Base-by-base conservation (phyloP, 2,113 vertebrate species). In the Xenopus laevis region DNA sequence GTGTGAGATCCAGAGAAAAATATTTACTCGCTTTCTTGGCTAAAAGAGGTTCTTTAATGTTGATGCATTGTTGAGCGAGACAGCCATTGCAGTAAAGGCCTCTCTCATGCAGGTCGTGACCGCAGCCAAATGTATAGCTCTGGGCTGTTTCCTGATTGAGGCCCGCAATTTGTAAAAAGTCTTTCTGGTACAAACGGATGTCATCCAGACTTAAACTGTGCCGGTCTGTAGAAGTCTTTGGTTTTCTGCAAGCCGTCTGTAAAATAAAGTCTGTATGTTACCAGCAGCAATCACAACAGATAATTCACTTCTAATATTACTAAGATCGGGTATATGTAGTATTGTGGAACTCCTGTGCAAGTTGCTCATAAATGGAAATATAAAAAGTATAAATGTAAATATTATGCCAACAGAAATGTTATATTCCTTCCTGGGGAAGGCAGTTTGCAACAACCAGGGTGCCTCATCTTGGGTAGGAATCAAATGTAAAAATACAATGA, bases 21-120 rank as follows among this genome's bases (percentile, higher is more conserved):
- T 98, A 98, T 74, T 98, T 99, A 93, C 94, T 99, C 87, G 95
- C 91, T 88, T 97, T 94, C 85, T 98, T 98, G 86, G 94, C 94
- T 0, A 93, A 90, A 53, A 96, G 95, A 18, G 91, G 52, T 4
- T 90, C 86, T 16, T 92, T 92, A 80, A 96, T 93, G 78, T 92
- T 89, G 71, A 89, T 76, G 12, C 94, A 94, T 82, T 96, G 96
- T 60, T 96, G 96, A 3, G 91, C 93, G 79, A 97, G 81, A 79
- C 93, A 92, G 79, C 91, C 87, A 0, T 84, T 87, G 77, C 91
- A 92, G 78, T 94, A 97, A 79, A 95, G 92, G 44, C 87, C 88
- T 0, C 88, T 86, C 40, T 96, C 90, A 0, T 89, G 93, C 59
- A 95, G 89, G 77, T 94, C 93, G 1, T 96, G 95, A 79, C 89